These are phyloP conservation scores for Penaeus indicus DNA, from an alignment of 1,140 invertebrate genomes.

Conservation along the genomic window DNA sequence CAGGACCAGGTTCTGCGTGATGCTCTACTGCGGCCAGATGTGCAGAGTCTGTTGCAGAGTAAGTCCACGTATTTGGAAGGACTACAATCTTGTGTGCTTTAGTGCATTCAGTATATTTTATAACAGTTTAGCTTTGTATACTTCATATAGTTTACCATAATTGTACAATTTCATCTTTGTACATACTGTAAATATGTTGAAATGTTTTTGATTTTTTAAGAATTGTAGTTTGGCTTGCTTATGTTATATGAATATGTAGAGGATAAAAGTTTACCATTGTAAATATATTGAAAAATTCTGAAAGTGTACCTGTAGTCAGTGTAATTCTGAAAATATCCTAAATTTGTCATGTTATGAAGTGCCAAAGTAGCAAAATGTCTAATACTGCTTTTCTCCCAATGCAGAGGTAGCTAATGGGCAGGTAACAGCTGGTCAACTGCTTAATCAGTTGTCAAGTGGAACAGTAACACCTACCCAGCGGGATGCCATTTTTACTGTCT, in stretches of 20 bases:
- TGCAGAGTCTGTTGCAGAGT: constrained; percentile 64
- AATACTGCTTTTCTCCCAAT: background rate
- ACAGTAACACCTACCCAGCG: constrained; percentile 49
- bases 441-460: constrained; percentile 54
- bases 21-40: constrained; percentile 59
- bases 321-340: too few relatives aligned
- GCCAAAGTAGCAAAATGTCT: too few relatives aligned
- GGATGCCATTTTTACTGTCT: constrained; percentile 59
- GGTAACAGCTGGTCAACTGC: constrained; percentile 56
- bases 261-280: too few relatives aligned
- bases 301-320: too few relatives aligned
- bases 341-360: too few relatives aligned
- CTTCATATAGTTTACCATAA: too few relatives aligned
- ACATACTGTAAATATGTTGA: too few relatives aligned
- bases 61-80: background rate
- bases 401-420: constrained; percentile 63
- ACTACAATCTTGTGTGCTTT: background rate
- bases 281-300: too few relatives aligned
- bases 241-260: too few relatives aligned
- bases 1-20: constrained; percentile 53
- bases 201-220: too few relatives aligned
- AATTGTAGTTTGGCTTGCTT: too few relatives aligned
- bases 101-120: background rate
- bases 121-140: background rate
- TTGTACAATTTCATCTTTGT: too few relatives aligned